phyloP scores from a whole-genome alignment of 2,888 invertebrate genomes.

The Parasteatoda lunata region DNA sequence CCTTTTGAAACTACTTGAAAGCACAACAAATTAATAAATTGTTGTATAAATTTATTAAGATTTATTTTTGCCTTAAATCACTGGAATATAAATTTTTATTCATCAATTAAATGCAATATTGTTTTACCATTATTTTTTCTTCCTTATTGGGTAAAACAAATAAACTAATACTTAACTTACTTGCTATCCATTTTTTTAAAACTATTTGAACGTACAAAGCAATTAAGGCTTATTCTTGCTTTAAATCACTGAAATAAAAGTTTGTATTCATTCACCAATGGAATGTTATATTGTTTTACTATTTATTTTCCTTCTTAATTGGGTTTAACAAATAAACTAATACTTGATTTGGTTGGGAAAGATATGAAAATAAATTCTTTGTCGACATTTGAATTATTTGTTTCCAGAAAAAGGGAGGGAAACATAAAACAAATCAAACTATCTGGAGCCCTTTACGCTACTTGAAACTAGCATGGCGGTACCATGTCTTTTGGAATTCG shows the following conservation, averaged over 20 bases:
- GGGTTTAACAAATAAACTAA: constrained; percentile 17
- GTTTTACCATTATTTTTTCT: too few species aligned
- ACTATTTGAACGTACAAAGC: background rate
- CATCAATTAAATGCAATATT: too few species aligned
- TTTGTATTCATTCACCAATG: too few species aligned
- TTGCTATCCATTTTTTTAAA: background rate
- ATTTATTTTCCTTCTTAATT: background rate
- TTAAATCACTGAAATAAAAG: too few species aligned
- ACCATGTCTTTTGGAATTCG: constrained; percentile 21
- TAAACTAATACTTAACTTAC: too few species aligned
- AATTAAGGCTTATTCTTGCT: background rate
- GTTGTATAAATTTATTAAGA: too few species aligned
- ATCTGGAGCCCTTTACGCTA: background rate
- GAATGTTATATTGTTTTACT: background rate
- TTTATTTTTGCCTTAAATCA: too few species aligned
- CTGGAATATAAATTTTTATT: too few species aligned
- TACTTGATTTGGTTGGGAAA: constrained; percentile 32
- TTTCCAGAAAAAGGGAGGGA: constrained; percentile 40
- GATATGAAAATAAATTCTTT: constrained; percentile 8
- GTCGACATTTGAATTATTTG: constrained; percentile 45
- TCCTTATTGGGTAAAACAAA: too few species aligned
- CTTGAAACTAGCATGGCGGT: background rate
- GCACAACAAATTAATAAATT: too few species aligned
- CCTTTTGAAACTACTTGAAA: too few species aligned
- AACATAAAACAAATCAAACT: background rate